Evolutionary conservation across 2,888 invertebrate species (phyloP).

Genomic region (Pseudococcus longispinus): DNA sequence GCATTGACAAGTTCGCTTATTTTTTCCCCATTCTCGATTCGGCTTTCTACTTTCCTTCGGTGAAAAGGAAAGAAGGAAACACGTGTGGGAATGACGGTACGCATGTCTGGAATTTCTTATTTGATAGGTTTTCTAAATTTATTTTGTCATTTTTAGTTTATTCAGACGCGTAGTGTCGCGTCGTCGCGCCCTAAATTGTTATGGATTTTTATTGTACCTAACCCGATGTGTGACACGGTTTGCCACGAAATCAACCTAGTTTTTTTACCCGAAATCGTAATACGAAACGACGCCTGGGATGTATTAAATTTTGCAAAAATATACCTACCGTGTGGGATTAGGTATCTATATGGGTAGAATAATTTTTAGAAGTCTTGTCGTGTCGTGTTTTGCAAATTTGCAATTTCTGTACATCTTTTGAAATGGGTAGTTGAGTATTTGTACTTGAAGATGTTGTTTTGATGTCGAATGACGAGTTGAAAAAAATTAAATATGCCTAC

Average conservation of each 20-base stretch:
- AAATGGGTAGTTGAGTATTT: too few species aligned
- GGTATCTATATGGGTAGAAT: background rate
- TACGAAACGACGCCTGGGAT: background rate
- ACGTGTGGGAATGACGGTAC: slow-evolving; percentile 1
- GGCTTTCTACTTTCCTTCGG: background rate
- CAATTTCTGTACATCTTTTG: too few species aligned
- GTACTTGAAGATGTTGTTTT: too few species aligned
- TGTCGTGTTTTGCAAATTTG: too few species aligned
- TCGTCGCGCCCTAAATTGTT: background rate
- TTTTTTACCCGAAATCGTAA: background rate
- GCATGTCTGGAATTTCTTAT: slow-evolving; percentile 29
- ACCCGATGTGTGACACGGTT: background rate
- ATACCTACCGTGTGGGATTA: background rate
- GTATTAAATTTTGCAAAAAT: background rate
- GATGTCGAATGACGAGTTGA: too few species aligned
- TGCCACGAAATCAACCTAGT: background rate
- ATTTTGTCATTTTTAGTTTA: slow-evolving; percentile 26
- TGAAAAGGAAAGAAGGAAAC: background rate
- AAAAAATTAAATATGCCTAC: too few species aligned
- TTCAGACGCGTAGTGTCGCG: background rate
- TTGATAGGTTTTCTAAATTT: slow-evolving; percentile 18
- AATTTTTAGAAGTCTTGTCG: background rate
- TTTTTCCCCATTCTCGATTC: background rate
- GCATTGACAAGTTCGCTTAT: background rate
- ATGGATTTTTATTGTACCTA: background rate